Percentiles rank a stretch among this genome's conserved stretches.
Conservation (phyloP, 2,797 vertebrate species). For the Pseudochirops corinnae region DNA sequence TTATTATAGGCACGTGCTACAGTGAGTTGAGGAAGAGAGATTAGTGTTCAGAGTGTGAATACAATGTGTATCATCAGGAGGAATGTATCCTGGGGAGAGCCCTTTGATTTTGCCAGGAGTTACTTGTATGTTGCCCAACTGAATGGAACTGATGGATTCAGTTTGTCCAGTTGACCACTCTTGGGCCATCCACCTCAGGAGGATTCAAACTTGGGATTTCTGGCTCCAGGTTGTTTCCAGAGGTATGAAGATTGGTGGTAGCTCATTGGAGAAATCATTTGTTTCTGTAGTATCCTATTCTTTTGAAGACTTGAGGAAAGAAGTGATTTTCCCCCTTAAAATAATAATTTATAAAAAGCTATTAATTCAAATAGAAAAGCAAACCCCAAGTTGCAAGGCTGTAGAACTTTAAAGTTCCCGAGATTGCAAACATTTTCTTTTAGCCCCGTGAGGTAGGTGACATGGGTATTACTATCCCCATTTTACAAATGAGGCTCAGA, state of each 20-base stretch:
- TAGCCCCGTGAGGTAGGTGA: background rate
- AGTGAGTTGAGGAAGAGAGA: background rate
- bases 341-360: slow-evolving; percentile 73
- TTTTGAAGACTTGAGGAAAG: background rate
- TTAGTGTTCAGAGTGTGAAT: background rate
- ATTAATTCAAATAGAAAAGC: slow-evolving; percentile 52
- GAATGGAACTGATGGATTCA: background rate
- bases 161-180: background rate
- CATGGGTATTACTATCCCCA: background rate
- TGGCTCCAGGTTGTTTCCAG: slow-evolving; percentile 40
- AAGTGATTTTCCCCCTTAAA: background rate
- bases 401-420: background rate
- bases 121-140: background rate
- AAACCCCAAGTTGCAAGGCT: background rate
- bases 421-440: background rate
- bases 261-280: slow-evolving; percentile 72
- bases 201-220: background rate
- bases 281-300: background rate
- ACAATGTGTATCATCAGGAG: background rate
- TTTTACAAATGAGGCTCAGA: background rate
- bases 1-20: background rate
- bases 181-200: background rate
- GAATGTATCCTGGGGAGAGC: background rate
- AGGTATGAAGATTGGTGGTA: slow-evolving; percentile 83
- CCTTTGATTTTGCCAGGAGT: background rate